Evolutionary conservation across 2,888 invertebrate genomes (phyloP).

Genomic region (Hydrotaea diabolus): DNA sequence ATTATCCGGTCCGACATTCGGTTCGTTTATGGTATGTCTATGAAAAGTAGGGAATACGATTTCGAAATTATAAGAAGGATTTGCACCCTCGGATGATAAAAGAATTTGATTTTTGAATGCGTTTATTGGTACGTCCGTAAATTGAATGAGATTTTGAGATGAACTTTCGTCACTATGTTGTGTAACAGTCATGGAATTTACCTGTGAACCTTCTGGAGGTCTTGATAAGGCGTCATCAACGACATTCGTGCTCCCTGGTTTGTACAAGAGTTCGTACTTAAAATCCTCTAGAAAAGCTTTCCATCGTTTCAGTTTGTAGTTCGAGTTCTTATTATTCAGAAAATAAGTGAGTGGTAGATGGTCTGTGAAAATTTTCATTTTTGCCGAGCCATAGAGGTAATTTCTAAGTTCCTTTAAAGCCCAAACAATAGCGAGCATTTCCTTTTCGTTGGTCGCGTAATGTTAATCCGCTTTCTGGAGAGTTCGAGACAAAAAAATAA

Average conservation of each 20-base stretch:
- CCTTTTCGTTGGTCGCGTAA: conserved; percentile 53
- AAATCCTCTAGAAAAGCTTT: conserved; percentile 61
- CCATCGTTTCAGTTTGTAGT: conserved; percentile 62
- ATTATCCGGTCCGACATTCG: not conserved
- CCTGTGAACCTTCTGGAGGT: too few species aligned
- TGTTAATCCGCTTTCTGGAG: conserved; percentile 35
- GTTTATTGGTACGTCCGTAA: conserved; percentile 57
- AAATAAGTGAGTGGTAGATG: conserved; percentile 59
- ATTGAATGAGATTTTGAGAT: conserved; percentile 55
- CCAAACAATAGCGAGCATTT: conserved; percentile 24
- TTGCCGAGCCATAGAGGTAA: conserved; percentile 57
- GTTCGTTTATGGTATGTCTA: conserved; percentile 41
- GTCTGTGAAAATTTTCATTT: conserved; percentile 56
- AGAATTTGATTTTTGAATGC: conserved; percentile 64
- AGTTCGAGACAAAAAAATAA: conserved; percentile 42
- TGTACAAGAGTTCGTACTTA: conserved; percentile 59
- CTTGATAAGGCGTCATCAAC: conserved; percentile 57
- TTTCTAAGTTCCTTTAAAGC: conserved; percentile 45
- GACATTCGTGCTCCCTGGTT: conserved; percentile 55
- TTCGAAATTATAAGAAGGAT: conserved; percentile 30
- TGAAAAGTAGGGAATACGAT: conserved; percentile 52
- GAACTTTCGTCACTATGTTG: conserved; percentile 64
- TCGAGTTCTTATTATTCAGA: conserved; percentile 60
- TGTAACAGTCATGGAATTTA: too few species aligned
- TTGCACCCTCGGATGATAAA: conserved; percentile 7